Evolutionary conservation across 2,113 vertebrate genomes (phyloP), one percentile per base, ranked within the genome.

Genomic region (Clarias gariepinus): DNA sequence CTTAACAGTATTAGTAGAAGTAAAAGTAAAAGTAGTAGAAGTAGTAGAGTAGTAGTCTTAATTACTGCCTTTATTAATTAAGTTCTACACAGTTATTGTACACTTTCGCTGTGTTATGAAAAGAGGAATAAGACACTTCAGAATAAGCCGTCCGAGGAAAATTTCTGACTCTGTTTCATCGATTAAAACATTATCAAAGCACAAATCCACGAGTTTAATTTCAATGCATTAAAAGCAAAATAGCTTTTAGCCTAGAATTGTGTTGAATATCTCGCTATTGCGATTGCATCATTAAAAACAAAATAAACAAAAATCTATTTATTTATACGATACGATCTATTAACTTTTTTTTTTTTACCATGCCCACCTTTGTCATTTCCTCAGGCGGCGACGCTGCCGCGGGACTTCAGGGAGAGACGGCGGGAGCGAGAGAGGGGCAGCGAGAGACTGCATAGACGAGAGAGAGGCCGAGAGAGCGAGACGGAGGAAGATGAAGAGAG

Each of bases 401-500:
- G 89, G 61, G 73, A 91, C 87, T 83, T 92, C 74, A 78, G 90
- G 12, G 94, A 89, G 28, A 33, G 85, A 57, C 71, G 81, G 33
- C 60, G 85, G 53, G 86, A 85, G 55, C 30, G 87, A 82, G 85
- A 86, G 66, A 28, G 86, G 36, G 79, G 86, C 66, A 82, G 85
- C n/a, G 86, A 89, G 74, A 90, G 63, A 15, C 91, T 93, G 87
- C 86, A 90, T 28, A 93, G 87, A 53, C 85, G 58, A 13, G 86
- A 93, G 11, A 55, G 88, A 41, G 93, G 94, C 3, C 90, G 88
- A 66, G 88, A 91, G 79, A 95, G 94, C 0, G 94, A 95, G 78
- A 94, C 93, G 0, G 94, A 96, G 84, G 94, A 95, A 30, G 94
- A 95, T 0, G 94, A 95, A 28, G 95, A 95, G 83, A 91, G 90